Conservation (phyloP, 2,797 vertebrate species). For the Lerista edwardsae region DNA sequence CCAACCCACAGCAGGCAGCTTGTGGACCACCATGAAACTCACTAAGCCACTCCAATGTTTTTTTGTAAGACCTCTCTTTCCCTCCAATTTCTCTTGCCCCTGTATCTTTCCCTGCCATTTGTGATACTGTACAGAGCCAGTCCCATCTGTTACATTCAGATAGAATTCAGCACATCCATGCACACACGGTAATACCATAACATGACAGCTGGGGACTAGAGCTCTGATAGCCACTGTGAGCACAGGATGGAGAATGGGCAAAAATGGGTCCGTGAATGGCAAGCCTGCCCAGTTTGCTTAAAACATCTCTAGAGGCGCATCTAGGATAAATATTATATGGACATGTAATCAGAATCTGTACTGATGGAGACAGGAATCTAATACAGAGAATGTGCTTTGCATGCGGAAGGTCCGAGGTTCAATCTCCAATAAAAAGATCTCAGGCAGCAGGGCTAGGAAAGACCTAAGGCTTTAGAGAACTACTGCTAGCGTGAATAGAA, state of each 20-base stretch:
- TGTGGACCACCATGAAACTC: background rate
- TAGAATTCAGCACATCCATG: background rate
- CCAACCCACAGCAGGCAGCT: no score
- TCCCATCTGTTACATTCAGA: background rate
- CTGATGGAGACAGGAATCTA: no score
- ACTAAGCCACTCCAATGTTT: background rate
- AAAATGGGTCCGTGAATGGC: background rate
- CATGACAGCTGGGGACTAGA: background rate
- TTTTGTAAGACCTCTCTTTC: background rate
- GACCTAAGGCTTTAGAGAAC: background rate
- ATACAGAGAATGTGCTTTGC: background rate
- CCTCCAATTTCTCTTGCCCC: no score
- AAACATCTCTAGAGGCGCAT: background rate
- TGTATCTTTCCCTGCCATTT: background rate
- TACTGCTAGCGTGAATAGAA: background rate
- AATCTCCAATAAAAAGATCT: background rate
- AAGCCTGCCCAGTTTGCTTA: no score
- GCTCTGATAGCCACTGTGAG: background rate
- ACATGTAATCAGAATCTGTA: background rate
- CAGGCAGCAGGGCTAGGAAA: background rate
- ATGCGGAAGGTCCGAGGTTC: background rate
- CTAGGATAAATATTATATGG: no score
- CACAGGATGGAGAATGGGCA: background rate
- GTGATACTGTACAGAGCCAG: background rate
- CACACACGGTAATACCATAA: no score